Conservation (phyloP, 2,113 vertebrate species). For the Thunnus maccoyii region DNA sequence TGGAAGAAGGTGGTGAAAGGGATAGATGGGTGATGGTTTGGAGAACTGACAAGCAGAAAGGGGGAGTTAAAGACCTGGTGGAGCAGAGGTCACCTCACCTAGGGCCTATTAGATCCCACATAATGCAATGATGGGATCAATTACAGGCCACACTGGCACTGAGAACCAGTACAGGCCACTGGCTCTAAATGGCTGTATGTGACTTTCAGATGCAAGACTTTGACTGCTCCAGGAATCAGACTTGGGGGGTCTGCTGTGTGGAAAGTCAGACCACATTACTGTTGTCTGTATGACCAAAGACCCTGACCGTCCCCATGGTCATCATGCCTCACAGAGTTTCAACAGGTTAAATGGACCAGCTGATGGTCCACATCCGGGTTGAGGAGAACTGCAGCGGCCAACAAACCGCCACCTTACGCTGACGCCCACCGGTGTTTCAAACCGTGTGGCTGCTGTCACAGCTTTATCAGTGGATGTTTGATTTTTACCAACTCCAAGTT, state of each 20-base stretch:
- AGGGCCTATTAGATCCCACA: slow-evolving; percentile 60
- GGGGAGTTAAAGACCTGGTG: slow-evolving; percentile 45
- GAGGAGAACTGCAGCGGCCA: slow-evolving; percentile 22
- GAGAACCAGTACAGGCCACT: slow-evolving; percentile 69
- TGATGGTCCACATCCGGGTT: slow-evolving; percentile 78
- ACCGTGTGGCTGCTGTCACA: not conserved
- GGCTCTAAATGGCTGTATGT: slow-evolving; percentile 65
- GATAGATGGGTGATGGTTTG: slow-evolving; percentile 67
- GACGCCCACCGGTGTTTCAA: not conserved
- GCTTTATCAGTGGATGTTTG: not conserved
- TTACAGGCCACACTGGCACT: slow-evolving; percentile 67
- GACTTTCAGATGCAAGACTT: slow-evolving; percentile 75
- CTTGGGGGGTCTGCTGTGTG: slow-evolving; percentile 57
- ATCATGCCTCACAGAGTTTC: slow-evolving; percentile 72
- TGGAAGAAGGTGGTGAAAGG: slow-evolving; percentile 58
- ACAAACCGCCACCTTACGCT: slow-evolving; percentile 10
- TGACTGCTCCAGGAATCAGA: slow-evolving; percentile 68
- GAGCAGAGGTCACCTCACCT: slow-evolving; percentile 75
- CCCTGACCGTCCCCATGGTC: slow-evolving; percentile 42
- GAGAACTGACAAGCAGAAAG: slow-evolving; percentile 73
- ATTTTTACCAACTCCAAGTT: not conserved
- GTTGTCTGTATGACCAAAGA: slow-evolving; percentile 66
- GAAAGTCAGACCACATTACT: slow-evolving; percentile 76
- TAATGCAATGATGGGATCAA: slow-evolving; percentile 79
- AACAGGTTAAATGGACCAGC: slow-evolving; percentile 71